These are phyloP conservation scores for Tethea ocularis DNA, from an alignment of 2,888 invertebrate genomes.

Conservation along the genomic window DNA sequence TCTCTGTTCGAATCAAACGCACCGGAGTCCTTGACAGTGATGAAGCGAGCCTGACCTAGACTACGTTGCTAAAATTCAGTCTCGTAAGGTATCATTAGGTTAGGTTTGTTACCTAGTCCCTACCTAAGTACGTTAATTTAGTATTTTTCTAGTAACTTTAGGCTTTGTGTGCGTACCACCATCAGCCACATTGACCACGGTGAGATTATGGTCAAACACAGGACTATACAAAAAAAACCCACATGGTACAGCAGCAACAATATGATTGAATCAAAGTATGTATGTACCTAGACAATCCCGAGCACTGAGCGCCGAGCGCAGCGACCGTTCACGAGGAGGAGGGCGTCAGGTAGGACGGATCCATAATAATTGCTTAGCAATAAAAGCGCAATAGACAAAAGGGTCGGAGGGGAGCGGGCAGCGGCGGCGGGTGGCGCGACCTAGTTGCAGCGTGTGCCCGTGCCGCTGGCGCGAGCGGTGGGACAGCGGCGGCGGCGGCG, in stretches of 20 bases:
- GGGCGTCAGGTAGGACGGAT: constrained; percentile 20
- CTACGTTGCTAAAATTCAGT: background rate
- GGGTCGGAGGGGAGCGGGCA: constrained; percentile 24
- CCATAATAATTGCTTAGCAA: constrained; percentile 32
- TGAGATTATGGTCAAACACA: no score
- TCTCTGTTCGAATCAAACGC: background rate
- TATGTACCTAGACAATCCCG: background rate
- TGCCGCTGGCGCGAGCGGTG: constrained; percentile 22
- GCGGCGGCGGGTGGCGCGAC: constrained; percentile 26
- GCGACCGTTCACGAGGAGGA: background rate
- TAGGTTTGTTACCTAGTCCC: background rate
- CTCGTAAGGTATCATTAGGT: background rate
- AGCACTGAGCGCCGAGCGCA: background rate
- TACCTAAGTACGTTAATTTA: no score
- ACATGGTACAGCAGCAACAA: no score
- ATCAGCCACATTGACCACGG: no score
- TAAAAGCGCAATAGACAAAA: constrained; percentile 37
- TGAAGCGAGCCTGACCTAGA: background rate
- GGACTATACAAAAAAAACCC: no score
- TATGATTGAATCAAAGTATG: background rate
- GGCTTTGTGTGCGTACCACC: no score
- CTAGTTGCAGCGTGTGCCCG: constrained; percentile 30
- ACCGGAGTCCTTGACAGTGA: background rate
- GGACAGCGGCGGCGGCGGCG: constrained; percentile 13
- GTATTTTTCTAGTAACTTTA: no score